Evolutionary conservation across 2,797 vertebrate species (phyloP).

Genomic region (Oceanodroma leucorhoa): DNA sequence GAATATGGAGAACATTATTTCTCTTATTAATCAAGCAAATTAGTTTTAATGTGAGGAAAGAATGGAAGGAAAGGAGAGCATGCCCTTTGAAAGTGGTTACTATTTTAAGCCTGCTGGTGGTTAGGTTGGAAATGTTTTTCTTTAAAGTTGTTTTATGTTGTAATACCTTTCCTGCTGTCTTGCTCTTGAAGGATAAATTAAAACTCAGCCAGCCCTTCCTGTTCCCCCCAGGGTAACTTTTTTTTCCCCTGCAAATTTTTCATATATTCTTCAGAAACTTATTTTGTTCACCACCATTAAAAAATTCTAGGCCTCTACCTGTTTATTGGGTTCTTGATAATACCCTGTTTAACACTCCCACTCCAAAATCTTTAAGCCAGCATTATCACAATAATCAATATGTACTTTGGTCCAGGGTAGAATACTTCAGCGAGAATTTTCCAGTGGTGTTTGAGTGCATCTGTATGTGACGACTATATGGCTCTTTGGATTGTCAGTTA

Average conservation of each 20-base stretch:
- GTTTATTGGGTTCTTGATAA: background rate
- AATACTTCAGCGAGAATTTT: background rate
- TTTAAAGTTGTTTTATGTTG: background rate
- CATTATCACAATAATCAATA: background rate
- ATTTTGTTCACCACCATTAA: background rate
- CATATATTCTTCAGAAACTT: background rate
- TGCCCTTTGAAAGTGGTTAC: background rate
- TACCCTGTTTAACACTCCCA: background rate
- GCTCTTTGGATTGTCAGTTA: background rate
- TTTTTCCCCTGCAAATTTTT: background rate
- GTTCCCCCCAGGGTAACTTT: background rate
- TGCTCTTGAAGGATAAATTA: background rate
- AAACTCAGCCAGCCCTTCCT: background rate
- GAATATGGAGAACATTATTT: background rate
- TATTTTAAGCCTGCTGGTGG: background rate
- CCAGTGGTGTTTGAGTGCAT: background rate
- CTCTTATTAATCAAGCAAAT: constrained; percentile 24
- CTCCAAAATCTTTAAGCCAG: background rate
- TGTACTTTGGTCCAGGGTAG: background rate
- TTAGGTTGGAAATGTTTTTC: background rate
- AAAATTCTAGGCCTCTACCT: background rate
- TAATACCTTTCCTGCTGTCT: background rate
- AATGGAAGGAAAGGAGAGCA: background rate
- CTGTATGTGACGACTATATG: background rate
- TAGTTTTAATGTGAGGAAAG: background rate